phyloP scores from a whole-genome alignment of 1,140 invertebrate genomes.

The Drosophila guanche region DNA sequence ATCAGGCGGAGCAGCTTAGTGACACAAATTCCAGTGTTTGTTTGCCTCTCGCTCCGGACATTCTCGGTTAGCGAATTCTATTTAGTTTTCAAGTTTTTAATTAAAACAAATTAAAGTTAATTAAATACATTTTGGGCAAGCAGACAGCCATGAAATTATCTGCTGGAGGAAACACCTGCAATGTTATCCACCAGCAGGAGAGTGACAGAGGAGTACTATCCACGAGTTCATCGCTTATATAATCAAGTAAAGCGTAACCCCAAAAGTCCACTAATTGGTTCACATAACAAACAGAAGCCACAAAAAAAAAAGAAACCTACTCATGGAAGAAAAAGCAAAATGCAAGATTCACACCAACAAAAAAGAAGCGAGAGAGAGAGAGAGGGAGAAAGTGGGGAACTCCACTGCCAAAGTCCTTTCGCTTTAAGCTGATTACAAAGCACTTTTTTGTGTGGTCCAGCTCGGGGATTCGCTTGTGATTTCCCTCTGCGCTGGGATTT shows the following conservation, averaged over 20 bases:
- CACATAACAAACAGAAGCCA: conserved; percentile 40
- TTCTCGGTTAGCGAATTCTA: conserved; percentile 27
- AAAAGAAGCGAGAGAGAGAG: conserved; percentile 13
- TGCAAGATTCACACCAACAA: conserved; percentile 43
- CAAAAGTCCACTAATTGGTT: conserved; percentile 41
- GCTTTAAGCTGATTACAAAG: conserved; percentile 54
- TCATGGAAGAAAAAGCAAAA: conserved; percentile 10
- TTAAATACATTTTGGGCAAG: conserved; percentile 42
- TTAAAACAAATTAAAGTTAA: conserved; percentile 65
- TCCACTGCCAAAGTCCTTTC: conserved; percentile 16
- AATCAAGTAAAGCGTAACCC: conserved; percentile 27
- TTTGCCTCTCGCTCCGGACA: conserved; percentile 6
- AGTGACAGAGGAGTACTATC: neutral
- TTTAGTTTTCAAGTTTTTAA: conserved; percentile 38
- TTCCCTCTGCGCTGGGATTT: conserved; percentile 31
- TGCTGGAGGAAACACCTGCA: conserved; percentile 1
- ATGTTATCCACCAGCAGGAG: neutral
- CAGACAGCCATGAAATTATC: conserved; percentile 19
- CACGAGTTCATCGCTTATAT: neutral
- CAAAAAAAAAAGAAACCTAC: neutral
- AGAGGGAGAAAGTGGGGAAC: neutral
- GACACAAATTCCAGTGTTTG: conserved; percentile 5
- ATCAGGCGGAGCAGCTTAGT: conserved; percentile 30
- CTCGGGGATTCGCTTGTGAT: neutral
- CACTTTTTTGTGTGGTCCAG: conserved; percentile 38